These are phyloP conservation scores for Dryocosmus kuriphilus DNA, from an alignment of 2,888 invertebrate species.

Conservation along the genomic window DNA sequence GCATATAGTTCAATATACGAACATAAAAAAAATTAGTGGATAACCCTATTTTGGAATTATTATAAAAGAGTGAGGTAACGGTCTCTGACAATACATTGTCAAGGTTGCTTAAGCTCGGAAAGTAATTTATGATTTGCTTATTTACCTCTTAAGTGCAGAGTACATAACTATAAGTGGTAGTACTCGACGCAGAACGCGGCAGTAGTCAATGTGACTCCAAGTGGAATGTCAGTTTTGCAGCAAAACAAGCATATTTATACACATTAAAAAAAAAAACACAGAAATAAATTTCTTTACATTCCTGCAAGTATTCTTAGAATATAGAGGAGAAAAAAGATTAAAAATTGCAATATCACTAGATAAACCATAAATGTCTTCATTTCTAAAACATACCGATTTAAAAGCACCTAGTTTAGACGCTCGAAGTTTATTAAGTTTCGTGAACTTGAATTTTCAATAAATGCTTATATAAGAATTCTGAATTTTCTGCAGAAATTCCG, in stretches of 20 bases:
- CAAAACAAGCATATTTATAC: neutral
- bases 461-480: too few relatives aligned
- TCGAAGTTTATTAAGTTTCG: too few relatives aligned
- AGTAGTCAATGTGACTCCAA: neutral
- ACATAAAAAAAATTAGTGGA: too few relatives aligned
- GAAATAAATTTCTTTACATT: neutral
- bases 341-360: too few relatives aligned
- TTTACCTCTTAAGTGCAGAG: neutral
- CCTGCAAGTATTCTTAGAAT: too few relatives aligned
- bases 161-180: neutral
- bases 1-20: too few relatives aligned
- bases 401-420: too few relatives aligned
- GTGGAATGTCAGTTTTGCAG: neutral
- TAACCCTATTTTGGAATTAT: neutral
- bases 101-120: neutral
- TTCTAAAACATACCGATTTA: too few relatives aligned
- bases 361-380: too few relatives aligned
- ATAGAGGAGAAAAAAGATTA: too few relatives aligned
- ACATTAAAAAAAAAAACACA: neutral
- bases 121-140: neutral
- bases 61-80: neutral
- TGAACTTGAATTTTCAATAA: too few relatives aligned
- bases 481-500: too few relatives aligned
- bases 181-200: neutral
- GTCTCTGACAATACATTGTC: neutral